A percentile compares a stretch with the other conserved stretches of the same genome.
Conservation (phyloP, 2,797 vertebrate genomes). For the Crocidura indochinensis region DNA sequence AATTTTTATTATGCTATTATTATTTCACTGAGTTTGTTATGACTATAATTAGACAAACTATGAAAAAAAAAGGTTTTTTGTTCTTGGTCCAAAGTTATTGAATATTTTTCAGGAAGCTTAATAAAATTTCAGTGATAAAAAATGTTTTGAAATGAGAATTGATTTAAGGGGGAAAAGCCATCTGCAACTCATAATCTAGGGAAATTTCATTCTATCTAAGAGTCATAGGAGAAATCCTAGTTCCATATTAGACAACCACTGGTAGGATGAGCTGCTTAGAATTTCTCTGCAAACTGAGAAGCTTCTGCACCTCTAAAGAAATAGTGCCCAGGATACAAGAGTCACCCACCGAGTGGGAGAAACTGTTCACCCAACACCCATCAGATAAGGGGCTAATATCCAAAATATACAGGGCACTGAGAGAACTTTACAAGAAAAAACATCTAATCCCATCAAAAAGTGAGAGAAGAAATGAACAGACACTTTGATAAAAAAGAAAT, state of each 20-base stretch:
- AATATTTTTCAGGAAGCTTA: constrained; percentile 54
- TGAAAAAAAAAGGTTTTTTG: background rate
- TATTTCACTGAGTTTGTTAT: constrained; percentile 56
- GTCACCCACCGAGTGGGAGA: too few relatives aligned
- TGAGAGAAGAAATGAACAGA: too few relatives aligned
- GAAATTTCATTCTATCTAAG: constrained; percentile 38
- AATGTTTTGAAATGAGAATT: constrained; percentile 55
- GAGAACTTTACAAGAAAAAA: too few relatives aligned
- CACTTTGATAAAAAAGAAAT: too few relatives aligned
- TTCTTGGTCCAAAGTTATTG: constrained; percentile 10
- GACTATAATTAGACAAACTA: constrained; percentile 4
- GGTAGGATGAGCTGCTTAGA: background rate
- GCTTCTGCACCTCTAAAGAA: too few relatives aligned
- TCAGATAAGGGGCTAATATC: too few relatives aligned
- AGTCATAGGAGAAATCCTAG: constrained; percentile 2
- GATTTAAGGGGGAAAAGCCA: background rate
- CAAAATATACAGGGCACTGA: too few relatives aligned
- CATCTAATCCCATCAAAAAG: too few relatives aligned
- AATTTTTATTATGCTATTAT: constrained; percentile 26
- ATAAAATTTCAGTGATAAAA: constrained; percentile 40
- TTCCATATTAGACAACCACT: background rate
- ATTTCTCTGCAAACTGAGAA: background rate
- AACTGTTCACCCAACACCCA: too few relatives aligned
- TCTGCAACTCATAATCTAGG: constrained; percentile 43
- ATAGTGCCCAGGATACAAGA: too few relatives aligned